Evolutionary conservation across 2,888 invertebrate species (phyloP).

Genomic region (Microplitis deprimator): DNA sequence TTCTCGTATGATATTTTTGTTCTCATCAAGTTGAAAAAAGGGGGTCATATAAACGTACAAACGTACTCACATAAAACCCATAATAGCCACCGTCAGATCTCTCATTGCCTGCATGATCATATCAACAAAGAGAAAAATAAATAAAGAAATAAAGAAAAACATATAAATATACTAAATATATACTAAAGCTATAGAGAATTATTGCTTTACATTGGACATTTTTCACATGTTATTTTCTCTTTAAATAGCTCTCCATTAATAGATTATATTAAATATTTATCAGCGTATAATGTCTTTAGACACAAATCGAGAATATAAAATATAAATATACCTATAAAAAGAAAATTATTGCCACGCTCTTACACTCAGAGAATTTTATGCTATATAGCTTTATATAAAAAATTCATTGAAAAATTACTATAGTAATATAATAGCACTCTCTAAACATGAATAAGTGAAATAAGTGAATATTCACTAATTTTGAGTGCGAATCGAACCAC

Average conservation of each 20-base stretch:
- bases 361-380: no score
- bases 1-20: slow-evolving; percentile 33
- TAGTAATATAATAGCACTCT: no score
- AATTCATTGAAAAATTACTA: no score
- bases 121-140: background rate
- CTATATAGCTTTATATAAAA: no score
- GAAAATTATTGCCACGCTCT: no score
- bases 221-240: background rate
- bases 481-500: no score
- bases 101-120: slow-evolving; percentile 12
- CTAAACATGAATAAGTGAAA: no score
- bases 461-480: no score
- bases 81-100: slow-evolving; percentile 30
- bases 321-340: background rate
- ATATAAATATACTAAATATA: background rate
- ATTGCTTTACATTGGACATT: background rate
- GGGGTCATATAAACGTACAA: slow-evolving; percentile 27
- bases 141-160: background rate
- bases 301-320: background rate
- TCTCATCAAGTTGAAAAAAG: slow-evolving; percentile 27
- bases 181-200: background rate
- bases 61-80: slow-evolving; percentile 32
- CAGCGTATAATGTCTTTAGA: background rate
- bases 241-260: background rate
- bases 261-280: background rate